A percentile compares a stretch with the other conserved stretches of the same genome.
phyloP scores from a whole-genome alignment of 2,113 vertebrate genomes.

The Butorides virescens region DNA sequence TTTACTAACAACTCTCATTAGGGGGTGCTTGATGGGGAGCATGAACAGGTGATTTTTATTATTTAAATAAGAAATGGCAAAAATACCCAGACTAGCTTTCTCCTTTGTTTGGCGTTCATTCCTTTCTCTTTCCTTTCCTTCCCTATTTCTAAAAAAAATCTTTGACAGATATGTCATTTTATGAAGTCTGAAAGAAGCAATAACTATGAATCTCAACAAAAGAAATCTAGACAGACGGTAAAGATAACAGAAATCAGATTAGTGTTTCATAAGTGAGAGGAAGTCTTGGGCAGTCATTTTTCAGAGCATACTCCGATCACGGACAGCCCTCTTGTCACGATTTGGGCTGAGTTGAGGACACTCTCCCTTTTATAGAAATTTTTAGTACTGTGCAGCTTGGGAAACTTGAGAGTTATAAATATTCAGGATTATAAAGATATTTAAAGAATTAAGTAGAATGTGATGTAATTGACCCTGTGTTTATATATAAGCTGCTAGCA shows the following conservation, averaged over 20 bases:
- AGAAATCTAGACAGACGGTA: neutral
- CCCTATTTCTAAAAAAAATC: neutral
- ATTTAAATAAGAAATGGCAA: neutral
- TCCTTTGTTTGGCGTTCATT: neutral
- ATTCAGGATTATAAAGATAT: neutral
- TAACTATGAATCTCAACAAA: neutral
- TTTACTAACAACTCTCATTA: constrained; percentile 57
- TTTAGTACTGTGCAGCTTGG: neutral
- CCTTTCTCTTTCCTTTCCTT: neutral
- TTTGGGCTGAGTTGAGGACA: neutral
- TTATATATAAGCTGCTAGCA: neutral
- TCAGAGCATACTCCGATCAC: neutral
- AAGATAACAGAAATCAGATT: neutral
- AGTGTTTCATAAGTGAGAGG: neutral
- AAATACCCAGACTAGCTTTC: neutral
- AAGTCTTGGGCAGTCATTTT: neutral
- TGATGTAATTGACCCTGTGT: neutral
- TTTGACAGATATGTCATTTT: neutral
- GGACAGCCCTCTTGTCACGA: neutral
- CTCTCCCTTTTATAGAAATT: neutral
- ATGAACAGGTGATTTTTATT: constrained; percentile 53
- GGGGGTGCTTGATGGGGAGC: constrained; percentile 7
- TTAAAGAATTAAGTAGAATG: neutral
- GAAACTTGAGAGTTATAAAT: neutral
- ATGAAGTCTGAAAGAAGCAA: neutral